phyloP scores from a whole-genome alignment of 2,113 vertebrate species.

The Tursiops truncatus region DNA sequence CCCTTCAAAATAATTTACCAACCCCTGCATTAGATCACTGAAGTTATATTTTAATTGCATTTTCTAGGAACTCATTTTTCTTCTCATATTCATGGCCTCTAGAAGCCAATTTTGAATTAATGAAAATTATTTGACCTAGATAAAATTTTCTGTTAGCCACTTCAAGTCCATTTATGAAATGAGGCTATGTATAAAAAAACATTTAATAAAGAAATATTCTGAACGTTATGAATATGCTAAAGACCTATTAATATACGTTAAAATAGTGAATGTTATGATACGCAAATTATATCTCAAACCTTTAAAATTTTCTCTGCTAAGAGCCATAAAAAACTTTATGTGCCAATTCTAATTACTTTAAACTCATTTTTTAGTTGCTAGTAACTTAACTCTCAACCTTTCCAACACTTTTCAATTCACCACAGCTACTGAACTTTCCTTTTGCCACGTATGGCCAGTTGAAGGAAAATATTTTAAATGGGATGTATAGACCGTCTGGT shows the following conservation, averaged over 20 bases:
- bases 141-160: not conserved
- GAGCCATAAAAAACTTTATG: not conserved
- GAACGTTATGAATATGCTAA: not conserved
- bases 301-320: not conserved
- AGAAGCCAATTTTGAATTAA: conserved; percentile 5
- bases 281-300: not conserved
- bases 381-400: not conserved
- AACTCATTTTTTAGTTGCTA: conserved; percentile 9
- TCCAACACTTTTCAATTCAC: not conserved
- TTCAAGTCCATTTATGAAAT: conserved; percentile 25
- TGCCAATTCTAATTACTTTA: not conserved
- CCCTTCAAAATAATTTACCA: not conserved
- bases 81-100: not conserved
- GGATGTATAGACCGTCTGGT: not conserved
- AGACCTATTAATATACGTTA: not conserved
- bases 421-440: not conserved
- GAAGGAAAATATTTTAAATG: not conserved
- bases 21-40: not conserved
- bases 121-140: not conserved
- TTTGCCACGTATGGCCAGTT: not conserved
- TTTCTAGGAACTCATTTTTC: conserved; percentile 1
- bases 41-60: conserved; percentile 28
- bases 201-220: not conserved
- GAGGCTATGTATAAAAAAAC: not conserved
- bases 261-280: not conserved